Conservation (phyloP, 2,888 invertebrate genomes). For the Tigriopus californicus region DNA sequence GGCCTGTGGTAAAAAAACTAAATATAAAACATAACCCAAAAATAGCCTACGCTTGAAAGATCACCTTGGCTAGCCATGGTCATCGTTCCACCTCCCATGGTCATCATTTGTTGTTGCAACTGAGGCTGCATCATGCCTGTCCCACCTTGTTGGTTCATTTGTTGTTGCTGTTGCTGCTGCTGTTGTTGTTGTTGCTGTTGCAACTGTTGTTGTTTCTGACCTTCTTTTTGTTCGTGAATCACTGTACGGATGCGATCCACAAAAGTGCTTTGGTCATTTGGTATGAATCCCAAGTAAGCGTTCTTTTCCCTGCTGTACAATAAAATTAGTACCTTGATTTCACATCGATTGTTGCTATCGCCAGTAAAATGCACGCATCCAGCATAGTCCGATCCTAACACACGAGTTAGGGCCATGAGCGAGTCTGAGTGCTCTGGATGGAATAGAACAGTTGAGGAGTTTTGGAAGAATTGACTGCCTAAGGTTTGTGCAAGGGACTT, state of each 20-base stretch:
- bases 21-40: no score
- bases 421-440: slow-evolving; percentile 70
- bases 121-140: slow-evolving; percentile 22
- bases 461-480: slow-evolving; percentile 52
- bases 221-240: slow-evolving; percentile 44
- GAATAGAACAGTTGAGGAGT: slow-evolving; percentile 79
- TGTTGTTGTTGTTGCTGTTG: slow-evolving; percentile 31
- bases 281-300: slow-evolving; percentile 68
- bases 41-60: no score
- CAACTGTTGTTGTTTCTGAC: slow-evolving; percentile 29
- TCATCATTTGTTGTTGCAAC: slow-evolving; percentile 22
- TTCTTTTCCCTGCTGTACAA: slow-evolving; percentile 64
- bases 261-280: slow-evolving; percentile 68
- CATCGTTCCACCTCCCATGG: slow-evolving; percentile 35
- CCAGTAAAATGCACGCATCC: slow-evolving; percentile 82
- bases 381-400: slow-evolving; percentile 79
- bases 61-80: slow-evolving; percentile 29
- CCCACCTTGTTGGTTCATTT: slow-evolving; percentile 6
- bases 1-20: no score
- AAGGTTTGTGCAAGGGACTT: slow-evolving; percentile 75
- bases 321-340: slow-evolving; percentile 68
- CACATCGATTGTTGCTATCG: slow-evolving; percentile 36
- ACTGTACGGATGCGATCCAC: slow-evolving; percentile 56
- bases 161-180: slow-evolving; percentile 24
- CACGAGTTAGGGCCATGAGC: slow-evolving; percentile 65